phyloP scores from a whole-genome alignment of 2,113 vertebrate genomes.

The Mustelus asterias region DNA sequence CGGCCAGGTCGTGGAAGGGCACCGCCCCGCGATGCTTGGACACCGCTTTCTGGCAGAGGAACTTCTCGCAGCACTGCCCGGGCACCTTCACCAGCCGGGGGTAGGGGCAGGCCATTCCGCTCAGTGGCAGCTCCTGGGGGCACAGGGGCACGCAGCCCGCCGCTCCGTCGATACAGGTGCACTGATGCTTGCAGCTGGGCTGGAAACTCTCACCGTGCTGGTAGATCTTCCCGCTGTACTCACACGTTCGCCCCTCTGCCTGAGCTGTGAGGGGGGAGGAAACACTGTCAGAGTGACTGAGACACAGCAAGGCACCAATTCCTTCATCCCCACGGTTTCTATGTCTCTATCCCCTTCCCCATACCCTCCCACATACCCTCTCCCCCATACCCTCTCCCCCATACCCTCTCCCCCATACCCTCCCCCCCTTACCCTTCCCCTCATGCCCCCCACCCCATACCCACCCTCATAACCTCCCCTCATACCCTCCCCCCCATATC shows the following conservation, averaged over 20 bases:
- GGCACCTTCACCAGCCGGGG: slow-evolving; percentile 62
- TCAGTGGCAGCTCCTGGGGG: slow-evolving; percentile 58
- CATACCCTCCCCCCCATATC: too few species aligned
- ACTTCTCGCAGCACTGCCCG: slow-evolving; percentile 64
- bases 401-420: too few species aligned
- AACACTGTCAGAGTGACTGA: not conserved
- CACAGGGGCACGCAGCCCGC: slow-evolving; percentile 70
- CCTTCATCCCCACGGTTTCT: too few species aligned
- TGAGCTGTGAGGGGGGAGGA: slow-evolving; percentile 51
- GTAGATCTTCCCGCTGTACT: slow-evolving; percentile 66
- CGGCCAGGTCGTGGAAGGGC: not conserved
- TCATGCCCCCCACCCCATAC: too few species aligned
- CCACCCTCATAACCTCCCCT: too few species aligned
- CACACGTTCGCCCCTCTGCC: slow-evolving; percentile 67
- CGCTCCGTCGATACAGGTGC: slow-evolving; percentile 70
- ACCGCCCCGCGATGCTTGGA: not conserved
- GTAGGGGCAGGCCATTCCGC: slow-evolving; percentile 56
- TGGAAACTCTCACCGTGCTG: slow-evolving; percentile 69
- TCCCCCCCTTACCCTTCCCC: too few species aligned
- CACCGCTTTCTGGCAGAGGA: slow-evolving; percentile 56
- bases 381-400: too few species aligned
- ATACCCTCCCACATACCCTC: too few species aligned
- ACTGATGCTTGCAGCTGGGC: slow-evolving; percentile 71
- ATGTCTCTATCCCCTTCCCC: too few species aligned
- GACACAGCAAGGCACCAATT: too few species aligned